A percentile compares a stretch with the other conserved stretches of the same genome.
Conservation (phyloP, 2,113 vertebrate species). For the Ardeotis arabs region DNA sequence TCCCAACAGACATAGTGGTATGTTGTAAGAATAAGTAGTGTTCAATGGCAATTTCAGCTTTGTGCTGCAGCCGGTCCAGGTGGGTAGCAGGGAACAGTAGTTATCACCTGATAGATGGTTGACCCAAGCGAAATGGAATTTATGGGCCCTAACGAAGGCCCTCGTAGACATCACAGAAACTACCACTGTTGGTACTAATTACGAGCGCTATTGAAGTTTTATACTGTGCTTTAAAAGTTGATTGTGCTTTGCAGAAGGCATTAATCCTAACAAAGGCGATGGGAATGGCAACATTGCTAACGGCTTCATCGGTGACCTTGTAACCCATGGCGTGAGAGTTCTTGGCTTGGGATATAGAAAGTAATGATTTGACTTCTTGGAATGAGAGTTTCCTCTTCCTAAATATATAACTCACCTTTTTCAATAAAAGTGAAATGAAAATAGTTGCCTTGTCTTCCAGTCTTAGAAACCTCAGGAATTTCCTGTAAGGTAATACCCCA, state of each 20-base stretch:
- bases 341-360: neutral
- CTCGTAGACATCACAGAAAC: neutral
- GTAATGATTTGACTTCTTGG: neutral
- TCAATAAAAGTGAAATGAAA: neutral
- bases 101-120: slow-evolving; percentile 26
- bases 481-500: neutral
- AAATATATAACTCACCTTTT: neutral
- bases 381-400: neutral
- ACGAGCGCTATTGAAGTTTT: neutral
- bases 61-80: neutral
- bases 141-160: neutral
- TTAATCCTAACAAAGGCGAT: neutral
- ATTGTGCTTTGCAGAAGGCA: slow-evolving; percentile 28
- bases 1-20: accelerated
- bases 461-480: neutral
- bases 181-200: slow-evolving; percentile 11
- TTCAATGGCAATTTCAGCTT: neutral
- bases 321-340: neutral
- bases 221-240: slow-evolving; percentile 37
- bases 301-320: neutral
- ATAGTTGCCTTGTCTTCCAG: neutral
- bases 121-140: slow-evolving; percentile 31
- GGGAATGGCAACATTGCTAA: neutral
- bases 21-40: neutral
- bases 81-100: neutral